These are phyloP conservation scores for Molorchus minor DNA, from an alignment of 2,888 invertebrate species.

Conservation along the genomic window DNA sequence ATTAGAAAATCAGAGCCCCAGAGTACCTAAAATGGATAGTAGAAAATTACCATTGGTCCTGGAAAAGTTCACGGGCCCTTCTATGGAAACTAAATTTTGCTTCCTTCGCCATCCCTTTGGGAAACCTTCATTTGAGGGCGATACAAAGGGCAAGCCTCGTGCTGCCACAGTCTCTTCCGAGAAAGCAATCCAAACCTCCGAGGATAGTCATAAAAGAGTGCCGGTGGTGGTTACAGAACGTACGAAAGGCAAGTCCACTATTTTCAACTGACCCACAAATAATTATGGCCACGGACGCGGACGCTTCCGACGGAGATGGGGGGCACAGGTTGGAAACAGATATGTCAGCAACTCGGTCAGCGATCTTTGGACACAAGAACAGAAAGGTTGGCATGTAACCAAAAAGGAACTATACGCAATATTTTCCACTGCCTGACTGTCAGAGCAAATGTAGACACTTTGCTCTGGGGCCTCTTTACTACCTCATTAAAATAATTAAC, in stretches of 20 bases:
- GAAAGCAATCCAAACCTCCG: not conserved
- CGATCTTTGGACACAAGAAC: too few species aligned
- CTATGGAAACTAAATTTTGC: conserved; percentile 30
- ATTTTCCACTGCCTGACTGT: too few species aligned
- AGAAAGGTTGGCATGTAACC: too few species aligned
- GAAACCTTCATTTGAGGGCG: conserved; percentile 17
- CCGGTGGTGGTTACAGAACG: conserved; percentile 3
- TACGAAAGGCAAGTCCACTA: conserved; percentile 17
- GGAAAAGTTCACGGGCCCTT: not conserved
- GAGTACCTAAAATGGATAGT: not conserved
- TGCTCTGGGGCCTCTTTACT: too few species aligned
- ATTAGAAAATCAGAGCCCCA: conserved; percentile 16
- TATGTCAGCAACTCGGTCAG: too few species aligned
- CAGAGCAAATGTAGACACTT: too few species aligned
- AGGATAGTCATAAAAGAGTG: conserved; percentile 5
- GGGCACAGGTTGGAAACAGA: conserved; percentile 25
- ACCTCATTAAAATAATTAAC: too few species aligned
- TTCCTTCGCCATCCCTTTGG: conserved; percentile 19
- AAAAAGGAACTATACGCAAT: too few species aligned
- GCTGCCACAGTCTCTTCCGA: conserved; percentile 7
- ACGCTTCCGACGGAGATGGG: conserved; percentile 37
- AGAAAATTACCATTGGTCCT: conserved; percentile 6
- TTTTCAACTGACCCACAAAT: conserved; percentile 29
- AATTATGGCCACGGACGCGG: conserved; percentile 38
- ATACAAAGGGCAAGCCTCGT: conserved; percentile 6